A percentile compares a stretch with the other conserved stretches of the same genome.
These are phyloP conservation scores for Barypeithes pellucidus DNA, from an alignment of 2,888 invertebrate species.

Conservation along the genomic window DNA sequence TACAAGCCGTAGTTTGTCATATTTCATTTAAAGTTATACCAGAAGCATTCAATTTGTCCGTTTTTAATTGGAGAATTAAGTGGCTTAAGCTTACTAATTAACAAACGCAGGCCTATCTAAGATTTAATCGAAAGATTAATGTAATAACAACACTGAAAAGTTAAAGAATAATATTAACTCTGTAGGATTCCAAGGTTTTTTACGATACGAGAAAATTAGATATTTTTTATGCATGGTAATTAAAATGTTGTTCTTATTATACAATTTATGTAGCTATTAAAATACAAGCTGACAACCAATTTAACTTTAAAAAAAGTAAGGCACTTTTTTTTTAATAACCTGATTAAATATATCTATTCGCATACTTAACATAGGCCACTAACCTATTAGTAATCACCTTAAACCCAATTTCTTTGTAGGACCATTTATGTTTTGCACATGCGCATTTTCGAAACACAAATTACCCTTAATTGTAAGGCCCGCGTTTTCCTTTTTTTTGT, in stretches of 20 bases:
- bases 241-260: no score
- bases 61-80: constrained; percentile 26
- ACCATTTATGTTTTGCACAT: no score
- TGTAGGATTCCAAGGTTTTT: constrained; percentile 12
- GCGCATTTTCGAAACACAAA: no score
- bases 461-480: no score
- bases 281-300: not conserved
- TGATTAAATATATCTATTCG: no score
- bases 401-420: no score
- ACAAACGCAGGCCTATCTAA: constrained; percentile 19
- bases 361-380: no score
- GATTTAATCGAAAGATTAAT: constrained; percentile 20
- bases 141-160: constrained; percentile 23
- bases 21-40: constrained; percentile 26
- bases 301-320: no score
- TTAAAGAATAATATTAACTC: constrained; percentile 16
- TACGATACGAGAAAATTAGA: constrained; percentile 20
- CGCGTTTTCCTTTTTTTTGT: no score
- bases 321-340: no score
- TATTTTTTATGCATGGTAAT: constrained; percentile 8
- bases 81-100: constrained; percentile 27
- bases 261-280: not conserved
- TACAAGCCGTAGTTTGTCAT: not conserved
- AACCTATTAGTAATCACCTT: no score
- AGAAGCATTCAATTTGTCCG: constrained; percentile 29